These are phyloP conservation scores for Ailuropoda melanoleuca DNA, from an alignment of 2,113 vertebrate species.

Conservation along the genomic window DNA sequence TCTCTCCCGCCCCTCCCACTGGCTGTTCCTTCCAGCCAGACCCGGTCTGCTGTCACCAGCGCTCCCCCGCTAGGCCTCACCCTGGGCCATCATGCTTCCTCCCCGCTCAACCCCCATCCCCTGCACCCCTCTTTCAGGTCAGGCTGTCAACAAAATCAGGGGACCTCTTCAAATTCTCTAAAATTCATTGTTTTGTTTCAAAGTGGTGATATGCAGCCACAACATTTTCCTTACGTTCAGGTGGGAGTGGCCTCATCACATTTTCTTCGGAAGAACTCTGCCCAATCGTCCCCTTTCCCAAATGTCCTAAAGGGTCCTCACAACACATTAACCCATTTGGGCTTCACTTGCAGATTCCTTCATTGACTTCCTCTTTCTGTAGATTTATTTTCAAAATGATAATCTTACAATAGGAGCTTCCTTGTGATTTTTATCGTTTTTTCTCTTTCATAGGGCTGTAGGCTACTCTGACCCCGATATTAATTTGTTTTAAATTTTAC, in stretches of 20 bases:
- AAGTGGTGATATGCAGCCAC: not conserved
- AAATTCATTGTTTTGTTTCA: not conserved
- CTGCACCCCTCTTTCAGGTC: accelerated
- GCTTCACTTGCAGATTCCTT: not conserved
- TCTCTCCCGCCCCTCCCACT: not conserved
- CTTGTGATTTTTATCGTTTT: not conserved
- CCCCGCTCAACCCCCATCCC: not conserved
- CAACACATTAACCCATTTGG: not conserved
- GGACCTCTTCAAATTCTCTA: not conserved
- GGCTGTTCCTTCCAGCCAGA: slow-evolving; percentile 52
- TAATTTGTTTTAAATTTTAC: not conserved
- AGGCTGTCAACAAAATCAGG: not conserved
- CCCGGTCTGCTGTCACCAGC: slow-evolving; percentile 43
- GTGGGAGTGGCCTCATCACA: not conserved
- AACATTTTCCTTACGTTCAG: not conserved
- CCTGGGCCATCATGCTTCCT: not conserved
- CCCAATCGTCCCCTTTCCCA: not conserved
- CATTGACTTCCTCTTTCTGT: not conserved
- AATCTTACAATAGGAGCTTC: not conserved
- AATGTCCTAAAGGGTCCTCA: not conserved
- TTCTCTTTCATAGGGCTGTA: not conserved
- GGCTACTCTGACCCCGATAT: not conserved
- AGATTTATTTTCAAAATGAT: not conserved
- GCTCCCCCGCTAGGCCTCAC: not conserved
- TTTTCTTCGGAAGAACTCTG: not conserved